phyloP scores from a whole-genome alignment of 2,888 invertebrate genomes.

The Cyclophora albipunctata region DNA sequence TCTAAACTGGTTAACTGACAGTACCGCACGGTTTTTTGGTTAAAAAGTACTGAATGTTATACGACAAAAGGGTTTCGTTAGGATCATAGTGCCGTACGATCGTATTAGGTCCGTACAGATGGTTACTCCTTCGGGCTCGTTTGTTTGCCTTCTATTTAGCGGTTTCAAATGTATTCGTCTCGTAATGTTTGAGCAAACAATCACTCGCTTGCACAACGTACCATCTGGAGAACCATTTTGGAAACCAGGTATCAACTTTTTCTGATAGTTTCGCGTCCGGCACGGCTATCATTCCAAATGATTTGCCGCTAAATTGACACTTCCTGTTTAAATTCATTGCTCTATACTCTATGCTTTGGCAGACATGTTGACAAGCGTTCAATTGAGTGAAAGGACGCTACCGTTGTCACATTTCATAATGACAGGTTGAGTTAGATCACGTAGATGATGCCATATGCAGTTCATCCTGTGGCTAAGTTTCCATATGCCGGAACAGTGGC shows the following conservation, averaged over 20 bases:
- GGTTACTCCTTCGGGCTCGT: constrained; percentile 32
- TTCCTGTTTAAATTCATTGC: constrained; percentile 68
- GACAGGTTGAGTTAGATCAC: constrained; percentile 47
- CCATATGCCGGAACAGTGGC: constrained; percentile 38
- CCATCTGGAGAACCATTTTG: constrained; percentile 71
- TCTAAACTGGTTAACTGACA: too few species aligned
- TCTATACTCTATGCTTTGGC: constrained; percentile 39
- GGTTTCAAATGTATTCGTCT: constrained; percentile 73
- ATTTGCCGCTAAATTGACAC: constrained; percentile 70
- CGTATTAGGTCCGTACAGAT: too few species aligned
- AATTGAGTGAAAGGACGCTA: constrained; percentile 66
- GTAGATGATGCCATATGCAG: constrained; percentile 47
- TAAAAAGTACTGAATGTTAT: too few species aligned
- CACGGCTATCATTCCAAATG: constrained; percentile 60
- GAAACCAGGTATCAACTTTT: constrained; percentile 56
- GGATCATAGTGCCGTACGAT: too few species aligned
- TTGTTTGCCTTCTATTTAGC: constrained; percentile 73
- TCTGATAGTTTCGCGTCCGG: constrained; percentile 51
- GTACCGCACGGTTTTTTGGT: too few species aligned
- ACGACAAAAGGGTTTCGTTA: too few species aligned
- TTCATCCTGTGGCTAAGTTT: constrained; percentile 33
- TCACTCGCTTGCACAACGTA: constrained; percentile 59
- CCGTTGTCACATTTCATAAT: constrained; percentile 53
- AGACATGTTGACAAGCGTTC: constrained; percentile 62
- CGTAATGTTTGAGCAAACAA: constrained; percentile 72